Evolutionary conservation across 2,888 invertebrate genomes (phyloP).

Genomic region (Brachypterus glaber): DNA sequence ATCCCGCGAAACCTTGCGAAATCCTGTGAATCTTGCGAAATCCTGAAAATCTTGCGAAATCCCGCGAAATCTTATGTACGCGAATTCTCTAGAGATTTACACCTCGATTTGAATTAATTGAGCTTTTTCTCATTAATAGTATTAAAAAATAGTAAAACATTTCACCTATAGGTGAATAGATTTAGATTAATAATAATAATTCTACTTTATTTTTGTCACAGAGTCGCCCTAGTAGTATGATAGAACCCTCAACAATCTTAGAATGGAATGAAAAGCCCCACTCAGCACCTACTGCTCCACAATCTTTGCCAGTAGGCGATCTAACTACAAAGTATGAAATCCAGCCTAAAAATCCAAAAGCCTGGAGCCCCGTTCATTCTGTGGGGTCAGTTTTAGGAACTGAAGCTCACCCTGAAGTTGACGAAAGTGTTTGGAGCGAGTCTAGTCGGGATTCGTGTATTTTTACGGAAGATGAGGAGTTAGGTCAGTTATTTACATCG

Average conservation of each 20-base stretch:
- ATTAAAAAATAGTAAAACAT: no score
- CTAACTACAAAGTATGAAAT: constrained; percentile 59
- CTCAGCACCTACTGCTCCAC: constrained; percentile 60
- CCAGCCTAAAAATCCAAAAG: constrained; percentile 67
- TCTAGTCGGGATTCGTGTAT: constrained; percentile 61
- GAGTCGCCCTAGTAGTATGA: constrained; percentile 47
- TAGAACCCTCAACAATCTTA: constrained; percentile 47
- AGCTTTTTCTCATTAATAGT: no score
- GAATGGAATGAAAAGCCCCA: constrained; percentile 64
- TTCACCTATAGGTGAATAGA: not conserved
- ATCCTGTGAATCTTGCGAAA: no score
- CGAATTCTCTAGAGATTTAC: no score
- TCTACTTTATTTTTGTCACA: constrained; percentile 21
- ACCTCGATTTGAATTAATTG: no score
- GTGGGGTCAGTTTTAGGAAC: constrained; percentile 76
- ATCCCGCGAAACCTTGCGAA: no score
- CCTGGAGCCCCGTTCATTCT: constrained; percentile 82
- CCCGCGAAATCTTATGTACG: no score
- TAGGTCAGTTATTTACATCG: constrained; percentile 31
- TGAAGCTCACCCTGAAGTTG: constrained; percentile 79
- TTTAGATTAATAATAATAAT: no score
- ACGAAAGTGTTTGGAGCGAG: constrained; percentile 70
- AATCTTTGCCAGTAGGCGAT: constrained; percentile 51
- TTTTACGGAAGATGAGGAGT: constrained; percentile 70
- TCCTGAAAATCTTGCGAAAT: no score